Conservation (phyloP, 2,113 vertebrate species). For the Seriola dumerili region DNA sequence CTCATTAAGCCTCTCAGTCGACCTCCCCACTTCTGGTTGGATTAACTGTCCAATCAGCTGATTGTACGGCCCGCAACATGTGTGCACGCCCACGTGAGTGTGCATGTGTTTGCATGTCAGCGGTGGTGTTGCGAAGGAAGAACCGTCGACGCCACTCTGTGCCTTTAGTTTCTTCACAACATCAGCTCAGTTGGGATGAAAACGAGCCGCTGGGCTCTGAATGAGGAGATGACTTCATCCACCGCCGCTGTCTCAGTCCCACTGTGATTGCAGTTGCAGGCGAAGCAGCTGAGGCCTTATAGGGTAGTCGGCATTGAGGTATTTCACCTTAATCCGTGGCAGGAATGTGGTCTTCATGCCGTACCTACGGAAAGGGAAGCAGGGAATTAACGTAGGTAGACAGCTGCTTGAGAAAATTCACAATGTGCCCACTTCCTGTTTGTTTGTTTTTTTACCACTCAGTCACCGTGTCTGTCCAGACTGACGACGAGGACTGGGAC, state of each 20-base stretch:
- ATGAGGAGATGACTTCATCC: conserved; percentile 58
- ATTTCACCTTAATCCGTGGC: conserved; percentile 73
- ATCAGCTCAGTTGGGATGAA: neutral
- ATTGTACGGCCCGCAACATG: conserved; percentile 5
- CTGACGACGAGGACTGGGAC: neutral
- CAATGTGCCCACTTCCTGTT: conserved; percentile 13
- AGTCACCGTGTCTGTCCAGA: neutral
- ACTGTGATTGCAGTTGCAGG: conserved; percentile 40
- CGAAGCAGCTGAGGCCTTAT: conserved; percentile 62
- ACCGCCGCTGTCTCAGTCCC: conserved; percentile 19
- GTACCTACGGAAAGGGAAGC: conserved; percentile 46
- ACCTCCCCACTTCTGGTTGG: conserved; percentile 23
- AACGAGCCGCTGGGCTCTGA: too few species aligned
- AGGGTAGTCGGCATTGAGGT: conserved; percentile 67
- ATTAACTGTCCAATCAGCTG: conserved; percentile 31
- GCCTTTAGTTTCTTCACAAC: neutral
- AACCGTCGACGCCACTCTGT: too few species aligned
- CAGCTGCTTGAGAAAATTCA: conserved; percentile 21
- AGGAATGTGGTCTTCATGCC: conserved; percentile 64
- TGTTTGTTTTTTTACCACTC: neutral
- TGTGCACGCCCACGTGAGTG: neutral
- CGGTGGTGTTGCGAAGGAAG: neutral
- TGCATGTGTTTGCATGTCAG: neutral
- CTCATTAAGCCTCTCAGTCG: conserved; percentile 44
- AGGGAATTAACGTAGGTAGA: conserved; percentile 37